Conservation (phyloP, 2,113 vertebrate genomes). For the Lagenorhynchus albirostris region DNA sequence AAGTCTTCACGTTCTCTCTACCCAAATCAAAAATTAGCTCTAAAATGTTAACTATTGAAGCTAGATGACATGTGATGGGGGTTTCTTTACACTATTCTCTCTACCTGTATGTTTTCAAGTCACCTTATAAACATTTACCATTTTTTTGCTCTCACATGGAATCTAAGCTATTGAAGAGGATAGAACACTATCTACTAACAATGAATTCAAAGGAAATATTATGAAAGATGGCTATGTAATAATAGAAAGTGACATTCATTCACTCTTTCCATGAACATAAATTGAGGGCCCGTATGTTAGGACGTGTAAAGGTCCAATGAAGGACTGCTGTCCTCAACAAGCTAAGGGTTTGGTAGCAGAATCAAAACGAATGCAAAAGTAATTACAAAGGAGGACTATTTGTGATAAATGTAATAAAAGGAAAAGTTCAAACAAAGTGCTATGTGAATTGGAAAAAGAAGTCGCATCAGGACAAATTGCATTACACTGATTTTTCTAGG, state of each 20-base stretch:
- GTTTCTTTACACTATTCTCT: not conserved
- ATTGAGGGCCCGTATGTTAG: not conserved
- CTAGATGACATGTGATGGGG: not conserved
- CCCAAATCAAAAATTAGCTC: not conserved
- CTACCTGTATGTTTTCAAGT: not conserved
- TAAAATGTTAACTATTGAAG: not conserved
- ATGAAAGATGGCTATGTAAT: not conserved
- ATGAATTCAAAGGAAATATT: not conserved
- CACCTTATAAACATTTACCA: not conserved
- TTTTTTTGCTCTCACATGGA: not conserved
- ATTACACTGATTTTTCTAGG: not conserved
- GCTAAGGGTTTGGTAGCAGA: not conserved
- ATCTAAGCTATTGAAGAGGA: not conserved
- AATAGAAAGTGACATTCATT: not conserved
- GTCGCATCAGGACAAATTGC: constrained; percentile 2
- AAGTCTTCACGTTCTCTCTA: not conserved
- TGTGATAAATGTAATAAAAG: constrained; percentile 42
- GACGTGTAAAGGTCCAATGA: not conserved
- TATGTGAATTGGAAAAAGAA: not conserved
- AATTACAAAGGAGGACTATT: constrained; percentile 10
- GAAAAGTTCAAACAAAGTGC: constrained; percentile 29
- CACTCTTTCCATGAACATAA: not conserved
- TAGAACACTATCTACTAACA: not conserved
- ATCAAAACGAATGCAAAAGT: constrained; percentile 16
- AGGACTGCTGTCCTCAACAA: not conserved